Conservation (phyloP, 2,888 invertebrate genomes). For the Piscicola geometra region DNA sequence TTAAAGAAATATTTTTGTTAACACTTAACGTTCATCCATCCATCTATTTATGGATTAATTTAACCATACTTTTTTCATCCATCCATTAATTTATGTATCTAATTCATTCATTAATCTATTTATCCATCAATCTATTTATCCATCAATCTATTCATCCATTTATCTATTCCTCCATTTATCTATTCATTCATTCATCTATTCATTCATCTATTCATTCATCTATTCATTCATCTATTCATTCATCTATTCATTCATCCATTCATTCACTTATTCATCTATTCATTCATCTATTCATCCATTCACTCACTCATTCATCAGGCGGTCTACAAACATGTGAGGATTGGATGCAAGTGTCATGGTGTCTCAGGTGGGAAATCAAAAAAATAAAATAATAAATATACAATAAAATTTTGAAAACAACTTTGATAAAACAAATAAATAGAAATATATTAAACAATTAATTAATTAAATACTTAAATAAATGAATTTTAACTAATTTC, state of each 20-base stretch:
- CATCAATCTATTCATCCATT: not conserved
- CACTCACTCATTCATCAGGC: slow-evolving; percentile 64
- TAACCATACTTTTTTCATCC: not conserved
- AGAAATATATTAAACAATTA: not conserved
- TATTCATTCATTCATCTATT: not conserved
- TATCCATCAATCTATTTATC: not conserved
- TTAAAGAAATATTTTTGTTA: too few relatives aligned
- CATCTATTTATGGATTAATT: not conserved
- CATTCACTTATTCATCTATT: not conserved
- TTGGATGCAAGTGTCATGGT: slow-evolving; percentile 92
- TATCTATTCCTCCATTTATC: not conserved
- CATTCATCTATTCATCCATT: not conserved
- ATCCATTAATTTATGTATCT: not conserved
- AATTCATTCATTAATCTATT: not conserved
- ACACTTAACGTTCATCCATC: not conserved
- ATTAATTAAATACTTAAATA: not conserved
- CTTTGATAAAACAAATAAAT: not conserved
- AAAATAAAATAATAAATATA: too few relatives aligned
- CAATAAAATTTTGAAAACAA: too few relatives aligned
- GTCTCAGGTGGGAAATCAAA: slow-evolving; percentile 67
- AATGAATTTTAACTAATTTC: slow-evolving; percentile 88
- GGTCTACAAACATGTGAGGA: slow-evolving; percentile 81
- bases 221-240: not conserved
- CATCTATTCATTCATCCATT: not conserved
- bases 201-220: not conserved